Percentiles rank a stretch among this genome's conserved stretches.
Evolutionary conservation across 2,113 vertebrate species (phyloP).

Genomic region (Arenaria interpres): DNA sequence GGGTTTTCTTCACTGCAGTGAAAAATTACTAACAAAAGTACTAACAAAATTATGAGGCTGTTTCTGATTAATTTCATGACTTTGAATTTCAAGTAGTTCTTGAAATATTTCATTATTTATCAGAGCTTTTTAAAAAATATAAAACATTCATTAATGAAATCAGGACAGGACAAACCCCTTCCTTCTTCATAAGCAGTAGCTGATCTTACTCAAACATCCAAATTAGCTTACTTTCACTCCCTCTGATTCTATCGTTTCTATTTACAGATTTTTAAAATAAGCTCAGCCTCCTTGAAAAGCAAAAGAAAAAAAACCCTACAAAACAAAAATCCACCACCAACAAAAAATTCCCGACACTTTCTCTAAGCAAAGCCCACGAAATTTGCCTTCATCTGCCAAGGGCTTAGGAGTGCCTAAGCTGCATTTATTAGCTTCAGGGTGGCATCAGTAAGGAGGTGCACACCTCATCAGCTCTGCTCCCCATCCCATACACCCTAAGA

Average conservation of each 20-base stretch:
- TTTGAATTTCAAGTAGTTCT: neutral
- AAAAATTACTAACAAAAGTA: neutral
- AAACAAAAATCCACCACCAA: neutral
- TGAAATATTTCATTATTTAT: slow-evolving; percentile 29
- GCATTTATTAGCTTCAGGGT: neutral
- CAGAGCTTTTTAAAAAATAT: neutral
- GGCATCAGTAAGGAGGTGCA: neutral
- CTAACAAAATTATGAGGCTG: neutral
- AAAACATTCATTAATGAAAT: neutral
- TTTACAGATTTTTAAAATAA: neutral
- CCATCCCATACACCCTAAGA: rapidly evolving
- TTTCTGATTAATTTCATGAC: neutral
- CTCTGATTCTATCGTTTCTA: neutral
- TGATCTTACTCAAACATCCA: neutral
- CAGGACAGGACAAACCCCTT: neutral
- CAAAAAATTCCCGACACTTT: neutral
- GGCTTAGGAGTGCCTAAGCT: neutral
- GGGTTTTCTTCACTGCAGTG: neutral
- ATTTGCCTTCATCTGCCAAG: neutral
- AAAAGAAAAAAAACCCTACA: neutral
- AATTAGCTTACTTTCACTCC: neutral
- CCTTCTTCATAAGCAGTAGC: neutral
- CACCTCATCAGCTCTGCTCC: neutral
- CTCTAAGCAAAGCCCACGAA: neutral
- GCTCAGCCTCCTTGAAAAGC: neutral